Percentiles rank a stretch among this genome's conserved stretches.
Conservation (phyloP, 2,797 vertebrate species). For the Halcyon smyrnensis region DNA sequence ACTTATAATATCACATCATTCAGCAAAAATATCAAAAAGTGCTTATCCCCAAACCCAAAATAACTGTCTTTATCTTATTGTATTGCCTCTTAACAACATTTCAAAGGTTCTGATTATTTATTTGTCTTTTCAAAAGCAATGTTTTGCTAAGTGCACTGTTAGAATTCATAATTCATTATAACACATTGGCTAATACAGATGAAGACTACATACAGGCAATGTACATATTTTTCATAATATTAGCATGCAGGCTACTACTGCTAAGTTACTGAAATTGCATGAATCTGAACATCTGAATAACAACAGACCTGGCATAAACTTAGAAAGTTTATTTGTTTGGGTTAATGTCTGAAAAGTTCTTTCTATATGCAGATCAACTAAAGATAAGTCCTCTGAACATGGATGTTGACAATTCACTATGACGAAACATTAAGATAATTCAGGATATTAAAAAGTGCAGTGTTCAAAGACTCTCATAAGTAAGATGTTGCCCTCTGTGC, state of each 20-base stretch:
- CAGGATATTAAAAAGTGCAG: not conserved
- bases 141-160: not conserved
- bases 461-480: not conserved
- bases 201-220: not conserved
- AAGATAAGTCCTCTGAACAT: not conserved
- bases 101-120: not conserved
- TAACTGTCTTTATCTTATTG: not conserved
- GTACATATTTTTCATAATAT: not conserved
- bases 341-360: not conserved
- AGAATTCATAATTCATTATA: not conserved
- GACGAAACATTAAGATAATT: not conserved
- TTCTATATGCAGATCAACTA: not conserved
- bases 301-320: not conserved
- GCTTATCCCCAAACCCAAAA: not conserved
- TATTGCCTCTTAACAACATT: not conserved
- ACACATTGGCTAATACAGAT: not conserved
- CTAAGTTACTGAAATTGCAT: not conserved
- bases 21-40: slow-evolving; percentile 26
- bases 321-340: not conserved
- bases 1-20: not conserved
- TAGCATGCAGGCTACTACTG: not conserved
- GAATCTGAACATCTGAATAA: not conserved
- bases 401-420: not conserved
- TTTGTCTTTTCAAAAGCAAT: not conserved
- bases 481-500: not conserved